Conservation (phyloP, 2,113 vertebrate species). For the Misgurnus anguillicaudatus region DNA sequence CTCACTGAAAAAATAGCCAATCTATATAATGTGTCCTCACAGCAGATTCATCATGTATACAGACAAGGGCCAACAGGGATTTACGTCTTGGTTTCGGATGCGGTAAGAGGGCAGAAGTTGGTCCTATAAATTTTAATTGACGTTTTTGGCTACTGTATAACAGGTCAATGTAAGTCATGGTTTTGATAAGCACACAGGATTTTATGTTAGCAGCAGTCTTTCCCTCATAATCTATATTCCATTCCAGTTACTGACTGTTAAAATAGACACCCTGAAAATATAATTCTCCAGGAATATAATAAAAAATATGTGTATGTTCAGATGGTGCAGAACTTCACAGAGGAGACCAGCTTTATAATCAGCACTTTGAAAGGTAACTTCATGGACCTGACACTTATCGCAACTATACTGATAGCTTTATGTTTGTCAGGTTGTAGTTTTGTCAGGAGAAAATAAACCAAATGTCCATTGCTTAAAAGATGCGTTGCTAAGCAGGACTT, state of each 20-base stretch:
- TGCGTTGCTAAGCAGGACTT: too few species aligned
- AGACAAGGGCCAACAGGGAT: slow-evolving; percentile 86
- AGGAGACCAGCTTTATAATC: slow-evolving; percentile 89
- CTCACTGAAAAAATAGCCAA: slow-evolving; percentile 88
- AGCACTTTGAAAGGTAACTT: slow-evolving; percentile 85
- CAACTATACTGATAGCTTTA: too few species aligned
- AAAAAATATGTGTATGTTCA: slow-evolving; percentile 63
- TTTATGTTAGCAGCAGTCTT: not conserved
- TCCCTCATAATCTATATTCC: not conserved
- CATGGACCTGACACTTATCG: not conserved
- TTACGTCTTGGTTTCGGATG: slow-evolving; percentile 88
- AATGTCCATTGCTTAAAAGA: not conserved
- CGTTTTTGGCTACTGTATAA: too few species aligned
- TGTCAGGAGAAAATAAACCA: not conserved
- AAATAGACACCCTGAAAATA: not conserved
- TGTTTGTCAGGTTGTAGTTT: not conserved
- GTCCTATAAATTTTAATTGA: not conserved
- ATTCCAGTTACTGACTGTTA: not conserved
- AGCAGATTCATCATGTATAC: slow-evolving; percentile 89
- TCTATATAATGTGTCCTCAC: slow-evolving; percentile 85
- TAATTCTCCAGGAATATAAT: too few species aligned
- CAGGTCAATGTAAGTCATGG: too few species aligned
- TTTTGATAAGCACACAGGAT: too few species aligned
- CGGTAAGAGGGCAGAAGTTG: slow-evolving; percentile 74
- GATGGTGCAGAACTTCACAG: slow-evolving; percentile 94